Percentiles rank a stretch among this genome's conserved stretches.
These are phyloP conservation scores for Acanthisitta chloris DNA, from an alignment of 2,113 vertebrate genomes.

Conservation along the genomic window DNA sequence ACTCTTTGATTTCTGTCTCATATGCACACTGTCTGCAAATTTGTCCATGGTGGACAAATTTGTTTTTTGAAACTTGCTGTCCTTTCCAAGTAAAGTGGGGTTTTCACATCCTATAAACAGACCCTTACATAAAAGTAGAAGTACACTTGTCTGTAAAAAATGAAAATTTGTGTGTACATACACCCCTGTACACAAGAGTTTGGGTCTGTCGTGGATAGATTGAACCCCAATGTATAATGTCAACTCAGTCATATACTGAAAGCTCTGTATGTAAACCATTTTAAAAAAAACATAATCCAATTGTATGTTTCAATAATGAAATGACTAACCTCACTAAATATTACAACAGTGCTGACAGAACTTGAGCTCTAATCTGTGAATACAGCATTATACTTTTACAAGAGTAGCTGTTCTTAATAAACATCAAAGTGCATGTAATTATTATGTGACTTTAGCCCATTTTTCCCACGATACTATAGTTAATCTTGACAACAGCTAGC, in stretches of 20 bases:
- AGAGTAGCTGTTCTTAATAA: slow-evolving; percentile 40
- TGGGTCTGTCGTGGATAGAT: background rate
- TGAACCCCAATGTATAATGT: background rate
- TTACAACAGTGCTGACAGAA: slow-evolving; percentile 20
- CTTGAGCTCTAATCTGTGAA: slow-evolving; percentile 27
- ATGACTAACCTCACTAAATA: slow-evolving; percentile 51
- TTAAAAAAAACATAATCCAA: background rate
- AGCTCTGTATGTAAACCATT: background rate
- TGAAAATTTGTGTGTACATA: background rate
- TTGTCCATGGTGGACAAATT: background rate
- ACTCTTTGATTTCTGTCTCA: background rate
- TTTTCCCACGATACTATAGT: background rate
- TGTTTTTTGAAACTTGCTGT: background rate
- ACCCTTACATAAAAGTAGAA: background rate
- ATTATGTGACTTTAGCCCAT: slow-evolving; percentile 2
- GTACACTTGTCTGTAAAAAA: background rate
- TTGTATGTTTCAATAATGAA: slow-evolving; percentile 4
- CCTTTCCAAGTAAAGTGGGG: background rate
- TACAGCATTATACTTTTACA: slow-evolving; percentile 53
- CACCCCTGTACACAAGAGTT: background rate
- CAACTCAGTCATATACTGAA: background rate
- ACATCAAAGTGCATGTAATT: slow-evolving; percentile 49
- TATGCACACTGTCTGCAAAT: background rate
- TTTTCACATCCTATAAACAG: background rate
- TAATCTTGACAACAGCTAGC: background rate